phyloP scores from a whole-genome alignment of 2,113 vertebrate genomes.

The Gila orcuttii region DNA sequence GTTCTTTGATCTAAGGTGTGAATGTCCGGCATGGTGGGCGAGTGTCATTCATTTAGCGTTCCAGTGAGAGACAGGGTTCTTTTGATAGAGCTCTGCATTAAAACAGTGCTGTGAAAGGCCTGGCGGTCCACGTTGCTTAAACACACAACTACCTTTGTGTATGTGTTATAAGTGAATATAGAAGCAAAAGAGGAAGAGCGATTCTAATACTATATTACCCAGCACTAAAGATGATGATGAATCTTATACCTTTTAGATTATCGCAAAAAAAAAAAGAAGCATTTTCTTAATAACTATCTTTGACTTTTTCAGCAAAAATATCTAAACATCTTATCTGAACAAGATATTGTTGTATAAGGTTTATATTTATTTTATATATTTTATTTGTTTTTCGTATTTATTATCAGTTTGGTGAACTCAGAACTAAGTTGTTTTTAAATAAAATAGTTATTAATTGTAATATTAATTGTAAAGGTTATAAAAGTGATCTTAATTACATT shows the following conservation, averaged over 20 bases:
- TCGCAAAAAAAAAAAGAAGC: not conserved
- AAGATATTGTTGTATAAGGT: no score
- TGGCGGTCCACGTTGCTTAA: not conserved
- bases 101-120: conserved; percentile 9
- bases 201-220: not conserved
- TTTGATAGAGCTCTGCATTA: conserved; percentile 41
- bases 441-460: no score
- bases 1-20: conserved; percentile 76
- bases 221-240: not conserved
- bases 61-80: conserved; percentile 66
- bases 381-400: no score
- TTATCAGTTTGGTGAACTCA: no score
- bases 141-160: not conserved
- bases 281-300: no score
- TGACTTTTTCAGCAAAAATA: no score
- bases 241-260: not conserved
- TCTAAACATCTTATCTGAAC: no score
- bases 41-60: conserved; percentile 75
- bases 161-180: not conserved
- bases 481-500: no score
- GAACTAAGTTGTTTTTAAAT: no score
- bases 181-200: not conserved
- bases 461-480: no score
- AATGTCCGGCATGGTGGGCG: conserved; percentile 62
- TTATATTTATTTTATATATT: no score